Base-by-base conservation (phyloP, 2,113 vertebrate genomes). In the Gnathonemus echidnorhynchus region DNA sequence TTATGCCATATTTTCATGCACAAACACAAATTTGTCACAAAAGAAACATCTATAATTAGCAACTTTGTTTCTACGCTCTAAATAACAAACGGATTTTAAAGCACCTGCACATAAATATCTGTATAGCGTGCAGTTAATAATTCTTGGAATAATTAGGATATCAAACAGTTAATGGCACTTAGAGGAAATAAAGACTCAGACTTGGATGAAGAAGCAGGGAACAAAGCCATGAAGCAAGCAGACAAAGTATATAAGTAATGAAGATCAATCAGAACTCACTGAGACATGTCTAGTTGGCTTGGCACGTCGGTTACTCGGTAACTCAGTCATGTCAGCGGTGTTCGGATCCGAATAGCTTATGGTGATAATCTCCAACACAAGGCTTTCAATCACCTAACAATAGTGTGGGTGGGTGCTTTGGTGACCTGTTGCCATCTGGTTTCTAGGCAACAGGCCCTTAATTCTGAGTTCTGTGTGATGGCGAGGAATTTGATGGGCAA, bases 391-490 rank as follows among this genome's bases (percentile, higher is more conserved):
- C 84, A 80, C 88, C 84, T 52, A 91, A 89, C 86, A 92, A 90
- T n/a, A 88, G 56, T 87, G 62, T 88, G 88, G 90, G 92, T 85
- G 77, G 89, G 89, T 91, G 89, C 90, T 88, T 88, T 46, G 49
- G 31, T 90, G 89, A 92, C 90, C 90, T 92, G 92, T 88, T 90
- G 74, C 89, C 91, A 91, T 91, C 89, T 87, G 39, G 90, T 92
- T 92, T 70, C 92, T 56, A 90, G 88, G 91, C 91, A 93, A 92
- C 91, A 91, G 89, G 74, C 35, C 31, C 62, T 91, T 89, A 62
- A 86, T 66, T 88, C 56, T 89, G 88, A 9, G 31, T 80, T 42
- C 62, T 89, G 86, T 66, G 74, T 70, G 89, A 66, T 74, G 83
- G 88, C 70, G 50, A 56, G 89, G 89, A 90, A 92, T 91, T 74